A percentile compares a stretch with the other conserved stretches of the same genome.
Conservation (phyloP, 2,797 vertebrate species). For the Rhincodon typus region DNA sequence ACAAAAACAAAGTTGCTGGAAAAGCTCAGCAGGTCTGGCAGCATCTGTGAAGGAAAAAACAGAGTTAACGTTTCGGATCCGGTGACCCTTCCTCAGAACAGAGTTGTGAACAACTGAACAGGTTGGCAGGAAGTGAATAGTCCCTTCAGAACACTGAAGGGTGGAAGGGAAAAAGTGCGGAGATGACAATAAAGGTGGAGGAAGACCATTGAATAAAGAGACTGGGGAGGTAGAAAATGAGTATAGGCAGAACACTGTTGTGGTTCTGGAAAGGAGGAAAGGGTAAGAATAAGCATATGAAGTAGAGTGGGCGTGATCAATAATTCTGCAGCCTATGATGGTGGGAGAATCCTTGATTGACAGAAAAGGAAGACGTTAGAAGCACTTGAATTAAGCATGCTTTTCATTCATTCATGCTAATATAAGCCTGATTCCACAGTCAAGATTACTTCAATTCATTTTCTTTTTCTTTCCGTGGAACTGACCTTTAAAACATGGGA, state of each 20-base stretch:
- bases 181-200: too few relatives aligned
- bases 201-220: not conserved
- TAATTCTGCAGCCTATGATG: not conserved
- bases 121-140: not conserved
- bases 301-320: not conserved
- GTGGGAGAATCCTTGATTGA: too few relatives aligned
- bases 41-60: too few relatives aligned
- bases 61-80: too few relatives aligned
- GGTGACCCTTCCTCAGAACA: too few relatives aligned
- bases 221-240: not conserved
- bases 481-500: not conserved
- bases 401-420: not conserved
- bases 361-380: too few relatives aligned
- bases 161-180: not conserved
- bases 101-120: not conserved
- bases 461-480: not conserved
- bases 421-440: not conserved
- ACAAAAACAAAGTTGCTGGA: too few relatives aligned
- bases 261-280: not conserved
- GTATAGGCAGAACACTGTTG: not conserved
- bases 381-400: not conserved
- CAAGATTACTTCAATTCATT: not conserved
- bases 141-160: not conserved
- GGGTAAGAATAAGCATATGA: not conserved
- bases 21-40: too few relatives aligned